These are phyloP conservation scores for Arrhopalites spinosus DNA, from an alignment of 2,888 invertebrate genomes.

Conservation along the genomic window DNA sequence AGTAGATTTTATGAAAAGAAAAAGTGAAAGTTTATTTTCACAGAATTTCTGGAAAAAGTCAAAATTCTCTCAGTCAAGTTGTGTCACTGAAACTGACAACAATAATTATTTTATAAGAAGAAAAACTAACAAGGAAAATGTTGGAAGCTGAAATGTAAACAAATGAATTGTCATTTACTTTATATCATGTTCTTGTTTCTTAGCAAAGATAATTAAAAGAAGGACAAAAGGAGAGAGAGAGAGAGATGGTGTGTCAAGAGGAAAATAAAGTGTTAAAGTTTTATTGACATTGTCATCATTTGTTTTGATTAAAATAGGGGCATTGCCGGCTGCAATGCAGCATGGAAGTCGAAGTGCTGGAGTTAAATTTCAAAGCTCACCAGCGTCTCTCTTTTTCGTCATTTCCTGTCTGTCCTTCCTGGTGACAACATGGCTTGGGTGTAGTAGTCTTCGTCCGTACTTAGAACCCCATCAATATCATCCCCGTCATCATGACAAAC, in stretches of 20 bases:
- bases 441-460: neutral
- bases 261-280: neutral
- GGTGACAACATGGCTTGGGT: constrained; percentile 49
- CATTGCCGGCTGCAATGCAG: constrained; percentile 57
- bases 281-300: constrained; percentile 26
- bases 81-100: no score
- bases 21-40: no score
- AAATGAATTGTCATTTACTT: neutral
- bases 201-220: neutral
- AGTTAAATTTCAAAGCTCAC: constrained; percentile 5
- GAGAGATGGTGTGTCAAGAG: neutral
- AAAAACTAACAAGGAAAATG: no score
- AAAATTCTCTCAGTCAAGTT: no score
- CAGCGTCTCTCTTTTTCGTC: constrained; percentile 50
- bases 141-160: no score
- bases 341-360: constrained; percentile 55
- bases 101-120: no score
- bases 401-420: constrained; percentile 44
- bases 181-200: neutral
- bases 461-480: neutral
- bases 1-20: no score
- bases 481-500: neutral
- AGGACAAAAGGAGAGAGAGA: no score
- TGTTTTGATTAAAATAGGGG: constrained; percentile 50
- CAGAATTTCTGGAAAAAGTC: no score